Percentiles rank a stretch among this genome's conserved stretches.
Conservation (phyloP, 2,797 vertebrate species). For the Hemibagrus guttatus region DNA sequence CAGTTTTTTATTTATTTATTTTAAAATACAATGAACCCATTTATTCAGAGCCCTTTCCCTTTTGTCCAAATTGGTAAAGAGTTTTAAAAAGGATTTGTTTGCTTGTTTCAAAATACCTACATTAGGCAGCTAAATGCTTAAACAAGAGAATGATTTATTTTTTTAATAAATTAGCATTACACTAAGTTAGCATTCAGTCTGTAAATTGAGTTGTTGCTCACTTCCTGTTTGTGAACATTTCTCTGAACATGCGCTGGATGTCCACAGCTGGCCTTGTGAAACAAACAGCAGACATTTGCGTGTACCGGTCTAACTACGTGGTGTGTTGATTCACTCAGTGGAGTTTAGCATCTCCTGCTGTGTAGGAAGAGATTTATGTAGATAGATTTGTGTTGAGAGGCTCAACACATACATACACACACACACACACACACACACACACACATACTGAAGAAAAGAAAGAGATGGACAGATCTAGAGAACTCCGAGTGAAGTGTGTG, state of each 20-base stretch:
- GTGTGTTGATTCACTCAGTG: background rate
- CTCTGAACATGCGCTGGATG: background rate
- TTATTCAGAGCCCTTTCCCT: background rate
- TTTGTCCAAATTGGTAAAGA: background rate
- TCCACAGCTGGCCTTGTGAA: conserved; percentile 12
- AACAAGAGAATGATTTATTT: background rate
- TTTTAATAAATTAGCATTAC: background rate
- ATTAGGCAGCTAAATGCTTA: background rate
- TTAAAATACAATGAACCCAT: background rate
- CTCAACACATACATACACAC: conserved; percentile 4
- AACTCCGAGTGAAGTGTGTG: background rate
- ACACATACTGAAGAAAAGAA: background rate
- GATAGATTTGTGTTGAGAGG: background rate
- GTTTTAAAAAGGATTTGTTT: background rate
- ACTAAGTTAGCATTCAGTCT: background rate
- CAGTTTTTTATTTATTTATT: background rate
- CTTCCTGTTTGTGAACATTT: too few relatives aligned
- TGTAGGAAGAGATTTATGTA: background rate
- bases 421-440: conserved; percentile 3
- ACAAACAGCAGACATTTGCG: background rate
- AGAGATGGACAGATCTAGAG: background rate
- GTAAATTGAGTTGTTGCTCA: background rate
- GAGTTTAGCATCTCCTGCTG: conserved; percentile 28
- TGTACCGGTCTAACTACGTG: background rate
- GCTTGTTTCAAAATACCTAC: background rate